Evolutionary conservation across 2,113 vertebrate species (phyloP), one percentile per base, ranked within the genome.

Genomic region (Notothenia rossii): DNA sequence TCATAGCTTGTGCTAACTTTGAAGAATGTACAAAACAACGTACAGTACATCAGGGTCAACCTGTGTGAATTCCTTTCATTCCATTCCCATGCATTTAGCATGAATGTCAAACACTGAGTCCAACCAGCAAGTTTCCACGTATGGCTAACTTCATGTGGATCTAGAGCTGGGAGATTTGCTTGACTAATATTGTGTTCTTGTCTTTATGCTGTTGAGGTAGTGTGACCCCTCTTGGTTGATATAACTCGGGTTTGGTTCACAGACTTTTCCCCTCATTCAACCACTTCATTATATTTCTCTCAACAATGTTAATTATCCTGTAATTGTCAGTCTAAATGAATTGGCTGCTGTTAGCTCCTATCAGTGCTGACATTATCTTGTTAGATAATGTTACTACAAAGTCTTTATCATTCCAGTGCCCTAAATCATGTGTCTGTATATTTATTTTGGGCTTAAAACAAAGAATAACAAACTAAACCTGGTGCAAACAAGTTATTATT

Each of bases 381-480:
- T 29, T 40, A 53, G 6, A 15, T 67, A 12, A 18, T 65, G 49
- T 62, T n/a, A 20, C 18, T 20, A 3, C 60, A 1, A 13, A 20
- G 4, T 58, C 58, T 50, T 56, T 10, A 20, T 72, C 51, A 3
- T 29, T 36, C 20, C 4, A 12, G 10, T 55, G 25, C n/a, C n/a
- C 12, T 22, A 18, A 49, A n/a, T 46, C 15, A 36, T 9, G 29
- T 10, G 1, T 59, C 1, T 60, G 22, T 25, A n/a, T 33, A 55
- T 56, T 62, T 61, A 17, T 66, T 69, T 59, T 3, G 36, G 45
- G 7, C 70, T 49, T 20, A 76, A 50, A 70, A 53, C 20, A 66
- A 56, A 14, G 20, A 10, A 58, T 20, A 12, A 9, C 61, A 18
- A 17, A 7, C 55, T 59, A 58, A 68, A 14, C 61, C 55, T 25